Evolutionary conservation across 2,113 vertebrate species (phyloP).

Genomic region (Stomatorhinus ivindoensis): DNA sequence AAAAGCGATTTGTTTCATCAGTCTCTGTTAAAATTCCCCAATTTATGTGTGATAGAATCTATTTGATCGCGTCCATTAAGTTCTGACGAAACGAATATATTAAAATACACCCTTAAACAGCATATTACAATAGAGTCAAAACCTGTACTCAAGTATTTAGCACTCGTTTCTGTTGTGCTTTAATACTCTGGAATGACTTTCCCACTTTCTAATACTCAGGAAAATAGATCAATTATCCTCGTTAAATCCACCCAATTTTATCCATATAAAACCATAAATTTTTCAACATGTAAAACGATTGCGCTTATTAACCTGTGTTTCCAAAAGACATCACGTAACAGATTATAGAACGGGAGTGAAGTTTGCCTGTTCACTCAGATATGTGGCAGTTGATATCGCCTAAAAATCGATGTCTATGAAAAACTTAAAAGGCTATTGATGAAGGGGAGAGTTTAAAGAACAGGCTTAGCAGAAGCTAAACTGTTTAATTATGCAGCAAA

Average conservation of each 20-base stretch:
- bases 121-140: not conserved
- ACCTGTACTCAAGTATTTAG: not conserved
- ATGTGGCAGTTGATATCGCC: not conserved
- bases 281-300: not conserved
- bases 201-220: not conserved
- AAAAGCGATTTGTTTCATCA: not conserved
- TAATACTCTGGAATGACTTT: not conserved
- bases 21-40: not conserved
- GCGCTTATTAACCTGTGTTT: not conserved
- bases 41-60: not conserved
- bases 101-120: not conserved
- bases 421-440: not conserved
- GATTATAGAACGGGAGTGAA: not conserved
- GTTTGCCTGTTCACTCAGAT: not conserved
- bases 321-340: not conserved
- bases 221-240: not conserved
- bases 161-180: not conserved
- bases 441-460: not conserved
- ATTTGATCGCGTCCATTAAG: not conserved
- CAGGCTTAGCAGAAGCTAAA: not conserved
- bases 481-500: not conserved
- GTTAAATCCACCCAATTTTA: not conserved
- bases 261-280: not conserved
- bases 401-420: not conserved
- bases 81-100: not conserved